These are phyloP conservation scores for Anabas testudineus DNA, from an alignment of 2,797 vertebrate genomes.

Conservation along the genomic window DNA sequence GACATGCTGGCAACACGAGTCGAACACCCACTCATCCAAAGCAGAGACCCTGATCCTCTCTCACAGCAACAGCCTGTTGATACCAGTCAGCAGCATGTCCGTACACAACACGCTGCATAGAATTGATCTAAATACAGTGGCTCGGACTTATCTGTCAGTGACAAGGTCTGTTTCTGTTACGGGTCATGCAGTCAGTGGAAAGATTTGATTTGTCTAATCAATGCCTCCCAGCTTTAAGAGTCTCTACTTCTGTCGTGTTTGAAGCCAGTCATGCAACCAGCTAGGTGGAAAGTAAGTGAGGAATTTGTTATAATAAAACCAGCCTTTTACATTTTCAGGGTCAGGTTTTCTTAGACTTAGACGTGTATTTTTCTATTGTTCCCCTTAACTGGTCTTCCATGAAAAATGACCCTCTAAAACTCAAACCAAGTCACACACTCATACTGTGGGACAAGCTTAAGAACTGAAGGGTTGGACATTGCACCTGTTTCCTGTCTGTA, in stretches of 20 bases:
- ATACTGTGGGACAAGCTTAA: conserved; percentile 28
- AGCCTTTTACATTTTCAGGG: neutral
- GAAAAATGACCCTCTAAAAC: conserved; percentile 5
- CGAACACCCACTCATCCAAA: neutral
- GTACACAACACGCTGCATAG: conserved; percentile 38
- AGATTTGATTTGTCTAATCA: conserved; percentile 40
- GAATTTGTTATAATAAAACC: neutral
- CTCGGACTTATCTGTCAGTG: conserved; percentile 28
- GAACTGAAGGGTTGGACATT: conserved; percentile 16
- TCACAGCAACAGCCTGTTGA: conserved; percentile 24
- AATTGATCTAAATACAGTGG: conserved; percentile 52
- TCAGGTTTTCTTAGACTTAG: neutral
- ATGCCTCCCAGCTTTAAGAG: conserved; percentile 14
- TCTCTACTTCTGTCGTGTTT: neutral
- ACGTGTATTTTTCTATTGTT: conserved; percentile 4
- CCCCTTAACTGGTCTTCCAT: neutral
- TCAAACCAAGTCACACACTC: too few species aligned
- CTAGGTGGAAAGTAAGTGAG: neutral
- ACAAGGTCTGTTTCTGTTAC: conserved; percentile 32
- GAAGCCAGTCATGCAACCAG: conserved; percentile 20
- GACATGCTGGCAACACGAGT: conserved; percentile 27
- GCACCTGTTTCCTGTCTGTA: conserved; percentile 60
- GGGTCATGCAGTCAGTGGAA: conserved; percentile 60
- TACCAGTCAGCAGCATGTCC: conserved; percentile 31
- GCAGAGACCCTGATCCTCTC: conserved; percentile 24